Base-by-base conservation (phyloP, 2,888 invertebrate species). In the Peribatodes rhomboidaria region DNA sequence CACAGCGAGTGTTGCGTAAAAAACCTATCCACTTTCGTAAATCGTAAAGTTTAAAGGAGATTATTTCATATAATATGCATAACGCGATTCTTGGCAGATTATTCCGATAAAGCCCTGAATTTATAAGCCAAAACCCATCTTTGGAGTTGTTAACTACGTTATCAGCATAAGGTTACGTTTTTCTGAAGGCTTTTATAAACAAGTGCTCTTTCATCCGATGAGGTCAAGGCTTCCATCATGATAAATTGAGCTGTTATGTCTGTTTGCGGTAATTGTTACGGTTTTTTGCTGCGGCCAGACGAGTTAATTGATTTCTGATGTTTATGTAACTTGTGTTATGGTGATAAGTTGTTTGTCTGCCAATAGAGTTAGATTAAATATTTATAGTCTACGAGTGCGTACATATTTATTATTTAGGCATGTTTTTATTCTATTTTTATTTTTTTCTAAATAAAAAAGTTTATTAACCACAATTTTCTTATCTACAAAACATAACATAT, bases 141-240 rank as follows among this genome's bases (percentile, higher is more conserved):
- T 44, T 33, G 33, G 44, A 55, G 33, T 18, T 14, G 27, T 14
- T 16, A 42, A 54, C 41, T 33, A 0, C 18, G 1, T 31, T 41
- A 33, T 27, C 27, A 39, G 27, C 41, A 31, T 55, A 55, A 55
- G 55, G 44, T 44, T 33, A 54, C 27, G n/a, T 54, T 54, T 42
- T 46, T 31, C 42, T 42, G 27, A 50, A 44, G 55, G 39, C 16
- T 42, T 56, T 44, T 52, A 37, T 31, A 52, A 63, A 35, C 22
- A 35, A 31, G 33, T 35, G 35, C 42, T 39, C 39, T 31, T 44
- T 35, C 41, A 44, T 49, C 37, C 20, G n/a, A 52, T 18, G 31
- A 61, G 72, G 64, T 64, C 70, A 70, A 67, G 70, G 74, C 67
- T 57, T 16, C 31, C 31, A 52, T 52, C 42, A 47, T 65, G 59